Conservation (phyloP, 2,113 vertebrate species). For the Proterorhinus semilunaris region DNA sequence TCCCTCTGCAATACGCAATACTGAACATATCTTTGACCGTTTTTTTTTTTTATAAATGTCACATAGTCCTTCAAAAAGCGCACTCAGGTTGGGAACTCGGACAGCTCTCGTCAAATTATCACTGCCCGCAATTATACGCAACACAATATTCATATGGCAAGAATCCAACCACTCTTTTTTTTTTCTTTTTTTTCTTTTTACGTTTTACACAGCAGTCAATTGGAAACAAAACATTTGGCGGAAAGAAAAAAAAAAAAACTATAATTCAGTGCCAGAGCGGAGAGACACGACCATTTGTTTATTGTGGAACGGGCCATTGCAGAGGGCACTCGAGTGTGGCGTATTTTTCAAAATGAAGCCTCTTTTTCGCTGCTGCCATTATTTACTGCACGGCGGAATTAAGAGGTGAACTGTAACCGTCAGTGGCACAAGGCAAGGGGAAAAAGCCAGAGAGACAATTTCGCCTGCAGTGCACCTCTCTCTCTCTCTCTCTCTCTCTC, state of each 20-base stretch:
- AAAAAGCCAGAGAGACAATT: constrained; percentile 50
- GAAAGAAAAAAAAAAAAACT: background rate
- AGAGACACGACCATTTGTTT: constrained; percentile 20
- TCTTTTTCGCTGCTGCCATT: constrained; percentile 21
- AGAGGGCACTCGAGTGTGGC: constrained; percentile 15
- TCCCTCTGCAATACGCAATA: too few species aligned
- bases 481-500: constrained; percentile 24
- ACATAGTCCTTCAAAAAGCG: too few species aligned
- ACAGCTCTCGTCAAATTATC: too few species aligned
- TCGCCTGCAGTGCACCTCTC: constrained; percentile 27
- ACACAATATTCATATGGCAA: too few species aligned
- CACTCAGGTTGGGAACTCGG: too few species aligned
- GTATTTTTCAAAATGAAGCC: constrained; percentile 39
- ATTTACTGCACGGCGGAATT: constrained; percentile 18
- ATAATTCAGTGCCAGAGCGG: background rate
- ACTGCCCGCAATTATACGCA: too few species aligned
- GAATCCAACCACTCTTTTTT: too few species aligned
- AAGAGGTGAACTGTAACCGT: constrained; percentile 33
- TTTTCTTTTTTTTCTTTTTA: background rate
- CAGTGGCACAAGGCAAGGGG: constrained; percentile 34
- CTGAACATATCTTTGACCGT: too few species aligned
- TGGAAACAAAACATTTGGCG: constrained; percentile 3
- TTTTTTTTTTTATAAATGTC: too few species aligned
- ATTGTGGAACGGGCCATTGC: constrained; percentile 33
- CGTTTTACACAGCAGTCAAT: background rate